Evolutionary conservation across 2,797 vertebrate genomes (phyloP).

Genomic region (Gymnocypris eckloni): DNA sequence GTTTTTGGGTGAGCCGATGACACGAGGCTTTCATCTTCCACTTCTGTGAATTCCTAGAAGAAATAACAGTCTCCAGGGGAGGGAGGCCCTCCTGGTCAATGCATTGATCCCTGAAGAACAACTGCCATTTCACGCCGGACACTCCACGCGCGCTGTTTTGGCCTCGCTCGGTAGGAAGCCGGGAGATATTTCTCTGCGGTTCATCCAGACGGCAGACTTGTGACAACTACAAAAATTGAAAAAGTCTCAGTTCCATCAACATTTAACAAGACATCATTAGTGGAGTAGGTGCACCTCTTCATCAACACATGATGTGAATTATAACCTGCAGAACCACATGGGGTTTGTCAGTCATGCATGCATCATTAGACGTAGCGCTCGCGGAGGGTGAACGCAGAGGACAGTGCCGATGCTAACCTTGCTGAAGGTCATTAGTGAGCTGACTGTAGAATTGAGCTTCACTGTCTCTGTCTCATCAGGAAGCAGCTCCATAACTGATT

Average conservation of each 20-base stretch:
- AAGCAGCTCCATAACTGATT: constrained; percentile 62
- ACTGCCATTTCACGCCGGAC: constrained; percentile 63
- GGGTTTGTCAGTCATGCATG: constrained; percentile 64
- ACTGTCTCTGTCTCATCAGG: constrained; percentile 57
- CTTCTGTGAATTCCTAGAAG: constrained; percentile 68
- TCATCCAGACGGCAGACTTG: constrained; percentile 24
- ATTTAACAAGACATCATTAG: constrained; percentile 62
- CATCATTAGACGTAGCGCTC: constrained; percentile 58
- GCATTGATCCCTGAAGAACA: constrained; percentile 70
- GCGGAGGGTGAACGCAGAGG: constrained; percentile 52
- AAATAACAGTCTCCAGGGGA: constrained; percentile 59
- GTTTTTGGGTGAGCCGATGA: constrained; percentile 64
- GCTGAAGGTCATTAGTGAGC: constrained; percentile 59
- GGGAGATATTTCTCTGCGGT: constrained; percentile 38
- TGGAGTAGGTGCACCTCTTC: constrained; percentile 57
- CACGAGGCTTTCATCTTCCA: constrained; percentile 66
- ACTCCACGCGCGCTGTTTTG: constrained; percentile 43
- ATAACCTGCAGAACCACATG: constrained; percentile 64
- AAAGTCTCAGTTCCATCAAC: constrained; percentile 47
- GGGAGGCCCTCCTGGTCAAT: constrained; percentile 57
- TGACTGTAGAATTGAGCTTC: constrained; percentile 45
- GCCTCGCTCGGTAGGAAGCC: constrained; percentile 42
- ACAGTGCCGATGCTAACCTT: constrained; percentile 60
- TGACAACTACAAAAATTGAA: constrained; percentile 37
- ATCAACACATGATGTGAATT: constrained; percentile 64